Evolutionary conservation across 2,888 invertebrate genomes (phyloP).

Genomic region (Charanyca ferruginea): DNA sequence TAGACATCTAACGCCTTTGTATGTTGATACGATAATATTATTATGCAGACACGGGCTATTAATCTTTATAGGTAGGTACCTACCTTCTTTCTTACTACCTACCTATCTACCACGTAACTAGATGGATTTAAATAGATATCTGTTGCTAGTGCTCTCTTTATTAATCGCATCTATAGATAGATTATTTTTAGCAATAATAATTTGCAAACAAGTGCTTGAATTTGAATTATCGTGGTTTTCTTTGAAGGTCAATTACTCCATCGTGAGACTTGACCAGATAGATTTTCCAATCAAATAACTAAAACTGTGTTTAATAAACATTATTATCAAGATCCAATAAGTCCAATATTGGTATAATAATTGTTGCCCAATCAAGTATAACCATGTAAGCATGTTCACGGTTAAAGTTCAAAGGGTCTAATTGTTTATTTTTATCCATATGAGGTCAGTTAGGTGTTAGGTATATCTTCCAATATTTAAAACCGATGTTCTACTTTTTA

Average conservation of each 20-base stretch:
- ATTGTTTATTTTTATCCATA: conserved; percentile 46
- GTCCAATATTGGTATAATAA: not conserved
- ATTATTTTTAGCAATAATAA: conserved; percentile 33
- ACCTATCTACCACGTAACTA: conserved; percentile 12
- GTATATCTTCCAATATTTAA: conserved; percentile 20
- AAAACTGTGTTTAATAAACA: conserved; percentile 14
- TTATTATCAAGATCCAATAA: conserved; percentile 3
- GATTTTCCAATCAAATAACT: conserved; percentile 16
- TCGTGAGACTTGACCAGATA: conserved; percentile 12
- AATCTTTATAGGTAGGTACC: conserved; percentile 12
- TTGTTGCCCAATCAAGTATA: conserved; percentile 8
- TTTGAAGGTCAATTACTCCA: conserved; percentile 40
- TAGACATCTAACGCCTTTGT: conserved; percentile 52
- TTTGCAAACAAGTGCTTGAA: conserved; percentile 7
- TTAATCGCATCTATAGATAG: conserved; percentile 1
- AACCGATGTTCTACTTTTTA: conserved; percentile 56
- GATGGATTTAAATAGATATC: conserved; percentile 22
- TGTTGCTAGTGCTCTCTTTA: not conserved
- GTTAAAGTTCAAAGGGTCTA: conserved; percentile 43
- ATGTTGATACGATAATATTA: conserved; percentile 32
- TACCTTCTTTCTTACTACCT: conserved; percentile 14
- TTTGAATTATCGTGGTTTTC: conserved; percentile 24
- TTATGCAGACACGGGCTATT: conserved; percentile 45
- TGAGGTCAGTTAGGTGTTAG: conserved; percentile 38
- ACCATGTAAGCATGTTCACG: conserved; percentile 30